A percentile compares a stretch with the other conserved stretches of the same genome.
Conservation (phyloP, 1,140 invertebrate species). For the Lamellibrachia luymesi region DNA sequence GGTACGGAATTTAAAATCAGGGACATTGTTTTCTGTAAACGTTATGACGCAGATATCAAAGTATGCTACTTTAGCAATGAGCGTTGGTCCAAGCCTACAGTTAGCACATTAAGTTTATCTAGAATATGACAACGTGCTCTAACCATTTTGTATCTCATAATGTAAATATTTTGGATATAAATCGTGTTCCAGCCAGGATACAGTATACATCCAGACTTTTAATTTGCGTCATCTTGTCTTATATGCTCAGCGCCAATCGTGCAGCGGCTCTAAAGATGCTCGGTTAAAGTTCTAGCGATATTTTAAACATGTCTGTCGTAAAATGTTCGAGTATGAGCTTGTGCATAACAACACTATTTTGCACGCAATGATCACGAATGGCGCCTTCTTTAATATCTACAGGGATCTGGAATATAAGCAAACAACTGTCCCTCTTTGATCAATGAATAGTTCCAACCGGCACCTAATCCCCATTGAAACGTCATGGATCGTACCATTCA, state of each 20-base stretch:
- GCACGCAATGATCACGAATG: neutral
- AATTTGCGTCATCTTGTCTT: too few species aligned
- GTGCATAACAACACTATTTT: neutral
- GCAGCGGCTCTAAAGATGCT: too few species aligned
- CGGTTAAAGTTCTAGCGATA: too few species aligned
- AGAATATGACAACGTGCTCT: neutral
- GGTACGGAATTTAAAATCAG: neutral
- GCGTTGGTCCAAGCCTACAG: neutral
- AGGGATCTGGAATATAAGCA: neutral
- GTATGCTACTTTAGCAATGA: neutral
- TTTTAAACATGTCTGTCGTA: neutral
- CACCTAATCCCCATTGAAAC: neutral
- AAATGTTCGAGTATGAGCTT: neutral
- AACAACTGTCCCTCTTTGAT: neutral
- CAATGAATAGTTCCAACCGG: neutral
- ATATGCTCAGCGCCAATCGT: too few species aligned
- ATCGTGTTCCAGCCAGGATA: too few species aligned
- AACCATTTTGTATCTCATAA: neutral
- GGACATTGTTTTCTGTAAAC: neutral
- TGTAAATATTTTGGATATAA: neutral
- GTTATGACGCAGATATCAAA: neutral
- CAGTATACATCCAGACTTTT: too few species aligned
- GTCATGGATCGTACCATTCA: neutral
- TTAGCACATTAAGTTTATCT: neutral
- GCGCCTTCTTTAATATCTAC: neutral